Evolutionary conservation across 1,140 invertebrate genomes (phyloP), one percentile per base, ranked within the genome.

Genomic region (Condylostylus longicornis): DNA sequence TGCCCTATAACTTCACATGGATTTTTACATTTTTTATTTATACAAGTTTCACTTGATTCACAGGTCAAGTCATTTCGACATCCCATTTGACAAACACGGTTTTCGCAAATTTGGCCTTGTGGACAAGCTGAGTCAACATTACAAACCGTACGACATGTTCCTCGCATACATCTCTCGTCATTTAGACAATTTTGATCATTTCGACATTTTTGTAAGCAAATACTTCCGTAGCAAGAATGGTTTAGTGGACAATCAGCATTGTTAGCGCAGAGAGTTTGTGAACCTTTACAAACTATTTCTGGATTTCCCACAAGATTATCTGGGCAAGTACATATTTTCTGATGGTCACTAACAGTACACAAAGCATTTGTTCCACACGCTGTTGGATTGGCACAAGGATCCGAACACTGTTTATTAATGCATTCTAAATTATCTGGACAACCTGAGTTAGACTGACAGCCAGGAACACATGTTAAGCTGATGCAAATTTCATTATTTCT

Each of bases 41-140:
- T 68, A 54, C 86, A 90, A 2, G 83, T 76, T 53, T 84, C 69
- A 35, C 78, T 63, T 38, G 58, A 63, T 3, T 73, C 63, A 53
- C 87, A 91, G 9, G 76, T 71, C n/a, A 75, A 72, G 53, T 88
- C 85, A 52, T 71, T 82, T 22, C 83, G 69, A 53, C 85, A 90
- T 13, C 85, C 85, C 45, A 77, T 70, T 42, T 84, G 75, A 53
- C 87, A 93, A 40, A 89, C 66, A 43, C 86, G 71, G 46, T 82
- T 85, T 53, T 82, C 75, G 52, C 87, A 93, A 46, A 89, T 87
- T 55, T 87, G 79, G 46, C 81, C 78, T 1, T 70, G 54, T 21
- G 70, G 70, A 52, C 88, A 93, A 35, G 80, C 75, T 23, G 72
- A 67, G 52, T 91, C 85, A 35, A 75, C 83, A 53, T 85, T 89